phyloP scores from a whole-genome alignment of 1,140 invertebrate genomes.

The Calephelis nemesis region DNA sequence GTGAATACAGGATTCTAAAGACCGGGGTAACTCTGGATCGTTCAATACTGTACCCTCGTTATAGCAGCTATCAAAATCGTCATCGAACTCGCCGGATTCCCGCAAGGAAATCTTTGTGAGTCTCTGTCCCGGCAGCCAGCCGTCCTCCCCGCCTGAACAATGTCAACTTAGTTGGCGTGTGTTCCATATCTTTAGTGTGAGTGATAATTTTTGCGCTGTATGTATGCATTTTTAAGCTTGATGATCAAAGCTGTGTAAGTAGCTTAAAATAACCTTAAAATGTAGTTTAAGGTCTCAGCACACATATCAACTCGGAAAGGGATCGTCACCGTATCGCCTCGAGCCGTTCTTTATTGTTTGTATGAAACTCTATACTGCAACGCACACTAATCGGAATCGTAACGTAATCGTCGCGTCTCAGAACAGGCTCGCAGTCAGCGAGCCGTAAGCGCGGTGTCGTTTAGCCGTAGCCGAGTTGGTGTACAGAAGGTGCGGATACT shows the following conservation, averaged over 20 bases:
- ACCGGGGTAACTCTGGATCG: constrained; percentile 58
- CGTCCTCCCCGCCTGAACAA: constrained; percentile 69
- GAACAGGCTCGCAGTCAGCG: too few species aligned
- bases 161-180: constrained; percentile 56
- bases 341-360: too few species aligned
- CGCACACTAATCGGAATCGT: too few species aligned
- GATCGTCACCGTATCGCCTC: too few species aligned
- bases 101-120: constrained; percentile 76
- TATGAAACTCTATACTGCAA: too few species aligned
- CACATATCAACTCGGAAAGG: too few species aligned
- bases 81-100: constrained; percentile 73
- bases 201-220: constrained; percentile 22
- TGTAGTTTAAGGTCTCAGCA: background rate
- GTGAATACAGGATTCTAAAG: constrained; percentile 16
- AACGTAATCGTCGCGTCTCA: too few species aligned
- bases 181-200: constrained; percentile 29
- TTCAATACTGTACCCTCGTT: constrained; percentile 69
- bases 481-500: too few species aligned
- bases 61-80: constrained; percentile 76
- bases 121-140: constrained; percentile 77
- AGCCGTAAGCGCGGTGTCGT: too few species aligned
- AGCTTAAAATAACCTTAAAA: constrained; percentile 5
- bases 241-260: constrained; percentile 15
- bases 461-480: too few species aligned
- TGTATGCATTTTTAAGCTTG: constrained; percentile 29